These are phyloP conservation scores for Mystacides longicornis DNA, from an alignment of 2,888 invertebrate genomes.

Conservation along the genomic window DNA sequence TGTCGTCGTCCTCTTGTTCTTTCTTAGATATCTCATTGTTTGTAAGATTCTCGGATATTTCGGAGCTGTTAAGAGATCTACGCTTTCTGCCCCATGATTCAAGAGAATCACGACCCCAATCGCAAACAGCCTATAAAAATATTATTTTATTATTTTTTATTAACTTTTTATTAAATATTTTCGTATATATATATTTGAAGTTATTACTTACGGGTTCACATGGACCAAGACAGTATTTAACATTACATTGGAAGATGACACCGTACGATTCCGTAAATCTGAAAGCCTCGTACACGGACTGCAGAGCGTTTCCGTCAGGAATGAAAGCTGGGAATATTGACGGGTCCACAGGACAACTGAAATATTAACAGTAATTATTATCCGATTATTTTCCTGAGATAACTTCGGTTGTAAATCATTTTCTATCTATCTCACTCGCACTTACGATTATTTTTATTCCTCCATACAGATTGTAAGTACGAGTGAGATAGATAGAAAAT, in stretches of 20 bases:
- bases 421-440: too few relatives aligned
- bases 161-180: background rate
- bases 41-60: constrained; percentile 30
- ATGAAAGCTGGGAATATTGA: constrained; percentile 90
- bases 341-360: constrained; percentile 83
- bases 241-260: constrained; percentile 95
- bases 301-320: constrained; percentile 83
- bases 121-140: constrained; percentile 66
- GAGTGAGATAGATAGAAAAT: too few relatives aligned
- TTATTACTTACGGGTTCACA: constrained; percentile 73
- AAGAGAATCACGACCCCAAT: constrained; percentile 83
- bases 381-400: too few relatives aligned
- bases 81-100: constrained; percentile 88
- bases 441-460: too few relatives aligned
- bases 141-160: background rate
- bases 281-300: constrained; percentile 90
- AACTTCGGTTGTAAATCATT: too few relatives aligned
- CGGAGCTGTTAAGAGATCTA: constrained; percentile 53
- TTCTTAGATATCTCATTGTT: constrained; percentile 38
- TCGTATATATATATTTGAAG: too few relatives aligned
- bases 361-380: too few relatives aligned
- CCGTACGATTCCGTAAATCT: constrained; percentile 94
- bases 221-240: constrained; percentile 90
- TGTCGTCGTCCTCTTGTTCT: constrained; percentile 68
- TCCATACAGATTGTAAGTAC: too few relatives aligned